Conservation (phyloP, 2,797 vertebrate species). For the Sebastes vulpes region DNA sequence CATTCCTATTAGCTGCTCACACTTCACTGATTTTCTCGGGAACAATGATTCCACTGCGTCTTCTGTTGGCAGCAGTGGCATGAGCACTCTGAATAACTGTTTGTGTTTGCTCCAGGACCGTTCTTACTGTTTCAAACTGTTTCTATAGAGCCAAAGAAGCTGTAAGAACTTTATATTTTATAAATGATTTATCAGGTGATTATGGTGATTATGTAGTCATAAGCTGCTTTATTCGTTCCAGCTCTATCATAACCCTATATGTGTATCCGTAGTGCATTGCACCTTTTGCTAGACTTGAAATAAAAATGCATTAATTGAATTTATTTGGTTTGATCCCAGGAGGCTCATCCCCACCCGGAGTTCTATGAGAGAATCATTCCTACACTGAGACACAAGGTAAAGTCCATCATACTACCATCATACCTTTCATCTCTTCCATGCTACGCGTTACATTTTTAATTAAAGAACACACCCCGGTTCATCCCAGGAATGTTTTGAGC, state of each 20-base stretch:
- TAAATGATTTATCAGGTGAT: not conserved
- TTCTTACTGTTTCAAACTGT: not conserved
- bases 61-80: not conserved
- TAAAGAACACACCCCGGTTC: not conserved
- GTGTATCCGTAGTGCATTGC: not conserved
- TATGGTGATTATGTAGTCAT: not conserved
- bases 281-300: not conserved
- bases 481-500: not conserved
- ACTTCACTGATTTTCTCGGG: not conserved
- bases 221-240: not conserved
- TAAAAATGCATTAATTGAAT: not conserved
- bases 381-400: constrained; percentile 80
- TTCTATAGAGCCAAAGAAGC: not conserved
- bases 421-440: not conserved
- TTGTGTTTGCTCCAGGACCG: not conserved
- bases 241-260: not conserved
- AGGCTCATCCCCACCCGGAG: constrained; percentile 82
- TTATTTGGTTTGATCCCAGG: constrained; percentile 57
- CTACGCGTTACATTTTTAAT: not conserved
- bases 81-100: not conserved
- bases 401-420: not conserved
- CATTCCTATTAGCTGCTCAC: not conserved
- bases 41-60: not conserved
- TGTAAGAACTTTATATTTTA: not conserved
- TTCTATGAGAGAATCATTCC: constrained; percentile 85